Evolutionary conservation across 2,888 invertebrate genomes (phyloP), one percentile per base, ranked within the genome.

Genomic region (Malthinus seriepunctatus): DNA sequence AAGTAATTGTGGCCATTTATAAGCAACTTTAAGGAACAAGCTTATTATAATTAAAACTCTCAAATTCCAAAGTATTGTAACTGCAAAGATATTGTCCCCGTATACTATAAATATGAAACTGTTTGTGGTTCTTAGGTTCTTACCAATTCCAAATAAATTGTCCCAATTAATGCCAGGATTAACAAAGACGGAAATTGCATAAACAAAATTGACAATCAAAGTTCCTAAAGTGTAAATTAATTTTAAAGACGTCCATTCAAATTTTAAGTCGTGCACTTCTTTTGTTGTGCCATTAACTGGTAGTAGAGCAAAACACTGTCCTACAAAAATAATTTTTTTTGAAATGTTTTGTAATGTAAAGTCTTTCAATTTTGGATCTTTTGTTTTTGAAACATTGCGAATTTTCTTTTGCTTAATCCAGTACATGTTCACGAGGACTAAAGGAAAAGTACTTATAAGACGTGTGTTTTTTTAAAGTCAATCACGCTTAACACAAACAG

Each of bases 1-100:
- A 8, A 63, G 34, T 11, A 63, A 48, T 15, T 38, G 34, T 6
- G 58, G 55, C 64, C 63, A 64, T 46, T 56, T 58, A 8, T 32
- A 32, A 0, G 61, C 63, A 3, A 57, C 3, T 50, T 23, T 51
- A 8, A 63, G 4, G 32, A 55, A 55, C 1, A 60, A 11, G 3
- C 62, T 10, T 5, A 56, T 10, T 12, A 39, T 48, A 10, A 37
- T 34, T 8, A 56, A 7, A 37, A 46, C 32, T 15, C 63, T 38
- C 7, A 55, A 14, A 42, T 56, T 52, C 63, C 63, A 63, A 10
- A 59, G 7, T 31, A 62, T 31, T 1, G 31, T 34, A 31, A 53
- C 63, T 63, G 46, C 11, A 56, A 37, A 7, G 14, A 12, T n/a
- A 9, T n/a, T 6, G 11, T 14, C 15, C 11, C 15, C 9, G 1